A percentile compares a stretch with the other conserved stretches of the same genome.
These are phyloP conservation scores for Lingula anatina DNA, from an alignment of 2,888 invertebrate species.

Conservation along the genomic window DNA sequence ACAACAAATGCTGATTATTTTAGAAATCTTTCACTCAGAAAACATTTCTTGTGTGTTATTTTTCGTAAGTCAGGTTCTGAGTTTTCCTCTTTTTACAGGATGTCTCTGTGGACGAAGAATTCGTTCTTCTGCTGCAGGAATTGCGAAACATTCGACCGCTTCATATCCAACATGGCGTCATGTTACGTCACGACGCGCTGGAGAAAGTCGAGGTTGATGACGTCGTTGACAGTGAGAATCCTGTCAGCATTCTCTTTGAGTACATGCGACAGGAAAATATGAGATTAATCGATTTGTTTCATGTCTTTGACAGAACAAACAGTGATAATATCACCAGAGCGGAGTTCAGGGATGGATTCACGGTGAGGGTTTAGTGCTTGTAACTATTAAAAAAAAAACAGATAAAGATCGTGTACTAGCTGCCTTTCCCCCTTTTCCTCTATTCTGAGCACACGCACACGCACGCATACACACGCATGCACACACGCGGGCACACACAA, in stretches of 20 bases:
- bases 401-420: neutral
- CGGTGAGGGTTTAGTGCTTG: slow-evolving; percentile 16
- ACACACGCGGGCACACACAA: too few species aligned
- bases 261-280: slow-evolving; percentile 27
- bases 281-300: slow-evolving; percentile 29
- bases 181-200: slow-evolving; percentile 24
- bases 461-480: too few species aligned
- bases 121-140: slow-evolving; percentile 16
- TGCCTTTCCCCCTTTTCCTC: too few species aligned
- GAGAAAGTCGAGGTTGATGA: slow-evolving; percentile 12
- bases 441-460: too few species aligned
- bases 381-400: neutral
- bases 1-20: too few species aligned
- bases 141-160: slow-evolving; percentile 13
- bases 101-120: slow-evolving; percentile 25
- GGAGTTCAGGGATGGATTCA: slow-evolving; percentile 26
- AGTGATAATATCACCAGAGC: slow-evolving; percentile 28
- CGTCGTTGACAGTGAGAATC: slow-evolving; percentile 31
- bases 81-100: slow-evolving; percentile 15
- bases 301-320: slow-evolving; percentile 30
- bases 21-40: too few species aligned
- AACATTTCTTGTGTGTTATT: too few species aligned
- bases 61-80: too few species aligned
- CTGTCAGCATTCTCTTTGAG: slow-evolving; percentile 25
- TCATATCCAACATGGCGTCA: slow-evolving; percentile 21